phyloP scores from a whole-genome alignment of 2,888 invertebrate species.

The Argynnis bischoffii region DNA sequence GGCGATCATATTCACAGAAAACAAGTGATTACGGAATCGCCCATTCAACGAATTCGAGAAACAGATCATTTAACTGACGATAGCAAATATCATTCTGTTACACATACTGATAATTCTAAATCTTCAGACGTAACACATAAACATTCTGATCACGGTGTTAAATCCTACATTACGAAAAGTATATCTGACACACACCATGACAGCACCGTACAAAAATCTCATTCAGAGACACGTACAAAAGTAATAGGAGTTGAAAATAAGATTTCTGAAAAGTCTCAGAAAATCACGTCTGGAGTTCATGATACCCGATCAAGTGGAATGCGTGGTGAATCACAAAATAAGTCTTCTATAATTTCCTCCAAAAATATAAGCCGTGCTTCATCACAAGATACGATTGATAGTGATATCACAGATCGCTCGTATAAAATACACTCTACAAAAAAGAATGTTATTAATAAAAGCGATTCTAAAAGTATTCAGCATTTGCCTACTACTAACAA shows the following conservation, averaged over 20 bases:
- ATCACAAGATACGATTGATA: constrained; percentile 57
- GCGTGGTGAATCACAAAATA: constrained; percentile 42
- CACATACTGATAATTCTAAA: constrained; percentile 18
- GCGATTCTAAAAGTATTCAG: constrained; percentile 57
- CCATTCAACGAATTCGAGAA: background rate
- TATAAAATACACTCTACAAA: constrained; percentile 53
- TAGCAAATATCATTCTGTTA: constrained; percentile 30
- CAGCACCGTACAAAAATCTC: constrained; percentile 28
- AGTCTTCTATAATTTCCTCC: constrained; percentile 52
- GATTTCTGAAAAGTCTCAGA: constrained; percentile 42
- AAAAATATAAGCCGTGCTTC: constrained; percentile 71
- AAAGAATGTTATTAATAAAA: constrained; percentile 55
- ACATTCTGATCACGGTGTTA: constrained; percentile 29
- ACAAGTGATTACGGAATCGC: constrained; percentile 21
- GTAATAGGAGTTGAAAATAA: constrained; percentile 25
- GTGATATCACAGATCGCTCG: constrained; percentile 52
- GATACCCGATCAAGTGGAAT: constrained; percentile 51
- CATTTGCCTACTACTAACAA: constrained; percentile 73
- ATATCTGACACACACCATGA: constrained; percentile 38
- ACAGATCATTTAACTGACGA: constrained; percentile 21
- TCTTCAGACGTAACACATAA: constrained; percentile 14
- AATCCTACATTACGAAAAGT: constrained; percentile 32
- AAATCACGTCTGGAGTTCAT: constrained; percentile 53
- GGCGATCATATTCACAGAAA: constrained; percentile 28
- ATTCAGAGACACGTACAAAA: constrained; percentile 28